A percentile compares a stretch with the other conserved stretches of the same genome.
phyloP scores from a whole-genome alignment of 2,113 vertebrate species.

The Mus musculus region DNA sequence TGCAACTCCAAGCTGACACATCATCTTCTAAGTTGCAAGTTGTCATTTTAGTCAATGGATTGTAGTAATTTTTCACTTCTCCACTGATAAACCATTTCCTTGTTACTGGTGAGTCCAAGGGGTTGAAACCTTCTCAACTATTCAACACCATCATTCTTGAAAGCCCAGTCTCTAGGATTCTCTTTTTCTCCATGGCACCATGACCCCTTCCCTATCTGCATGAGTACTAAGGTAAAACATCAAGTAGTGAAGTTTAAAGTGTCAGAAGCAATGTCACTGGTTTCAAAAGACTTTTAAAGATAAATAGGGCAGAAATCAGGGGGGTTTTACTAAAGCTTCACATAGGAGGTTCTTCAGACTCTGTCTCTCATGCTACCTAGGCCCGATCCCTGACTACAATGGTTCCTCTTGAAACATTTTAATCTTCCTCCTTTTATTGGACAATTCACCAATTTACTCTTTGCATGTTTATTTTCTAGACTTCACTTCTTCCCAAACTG shows the following conservation, averaged over 20 bases:
- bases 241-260: slow-evolving; percentile 1
- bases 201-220: neutral
- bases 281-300: slow-evolving; percentile 24
- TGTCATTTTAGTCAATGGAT: neutral
- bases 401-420: neutral
- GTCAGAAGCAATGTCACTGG: neutral
- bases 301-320: neutral
- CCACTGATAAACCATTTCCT: neutral
- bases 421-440: slow-evolving; percentile 1
- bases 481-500: neutral
- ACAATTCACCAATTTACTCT: neutral
- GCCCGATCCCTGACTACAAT: neutral
- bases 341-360: neutral
- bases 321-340: neutral
- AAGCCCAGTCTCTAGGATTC: neutral
- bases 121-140: neutral
- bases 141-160: neutral
- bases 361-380: neutral
- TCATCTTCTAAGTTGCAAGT: neutral
- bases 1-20: neutral
- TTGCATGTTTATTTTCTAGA: slow-evolving; percentile 48
- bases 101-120: neutral
- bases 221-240: neutral
- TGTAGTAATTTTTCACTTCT: neutral
- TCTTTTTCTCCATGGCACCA: neutral